phyloP scores from a whole-genome alignment of 2,888 invertebrate species.

The Leptinotarsa haldemani region DNA sequence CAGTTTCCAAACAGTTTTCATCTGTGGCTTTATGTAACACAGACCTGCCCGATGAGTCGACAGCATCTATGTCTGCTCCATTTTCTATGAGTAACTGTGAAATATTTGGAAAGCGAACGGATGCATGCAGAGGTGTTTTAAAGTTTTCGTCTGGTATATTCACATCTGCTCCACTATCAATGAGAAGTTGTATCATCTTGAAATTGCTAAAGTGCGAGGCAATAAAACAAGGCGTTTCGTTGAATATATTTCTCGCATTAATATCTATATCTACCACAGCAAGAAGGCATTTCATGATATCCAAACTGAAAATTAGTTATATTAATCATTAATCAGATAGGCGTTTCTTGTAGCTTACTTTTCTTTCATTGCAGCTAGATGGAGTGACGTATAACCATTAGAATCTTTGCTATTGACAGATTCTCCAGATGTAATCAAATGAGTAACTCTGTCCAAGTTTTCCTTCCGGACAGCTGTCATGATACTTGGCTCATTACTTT shows the following conservation, averaged over 20 bases:
- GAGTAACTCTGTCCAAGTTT: neutral
- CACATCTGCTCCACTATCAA: slow-evolving; percentile 52
- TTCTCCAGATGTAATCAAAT: neutral
- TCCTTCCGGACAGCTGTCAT: neutral
- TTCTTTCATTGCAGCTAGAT: neutral
- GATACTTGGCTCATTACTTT: neutral
- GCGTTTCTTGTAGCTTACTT: neutral
- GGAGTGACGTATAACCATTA: neutral
- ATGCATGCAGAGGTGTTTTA: slow-evolving; percentile 52
- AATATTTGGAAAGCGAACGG: slow-evolving; percentile 46
- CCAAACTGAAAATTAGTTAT: slow-evolving; percentile 46
- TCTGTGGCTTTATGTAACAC: slow-evolving; percentile 52
- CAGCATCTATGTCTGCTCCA: slow-evolving; percentile 53
- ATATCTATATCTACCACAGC: slow-evolving; percentile 46
- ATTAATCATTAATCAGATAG: neutral
- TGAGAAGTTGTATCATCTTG: slow-evolving; percentile 44
- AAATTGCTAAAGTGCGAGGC: slow-evolving; percentile 43
- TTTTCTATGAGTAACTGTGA: slow-evolving; percentile 48
- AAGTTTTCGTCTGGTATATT: slow-evolving; percentile 46
- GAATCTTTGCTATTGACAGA: neutral
- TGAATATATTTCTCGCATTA: slow-evolving; percentile 51
- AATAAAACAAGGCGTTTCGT: slow-evolving; percentile 51
- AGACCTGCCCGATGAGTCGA: slow-evolving; percentile 50
- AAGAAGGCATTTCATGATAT: slow-evolving; percentile 51
- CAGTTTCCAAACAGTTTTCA: slow-evolving; percentile 46